phyloP scores from a whole-genome alignment of 2,888 invertebrate genomes.

The Pharmacophagus antenor region DNA sequence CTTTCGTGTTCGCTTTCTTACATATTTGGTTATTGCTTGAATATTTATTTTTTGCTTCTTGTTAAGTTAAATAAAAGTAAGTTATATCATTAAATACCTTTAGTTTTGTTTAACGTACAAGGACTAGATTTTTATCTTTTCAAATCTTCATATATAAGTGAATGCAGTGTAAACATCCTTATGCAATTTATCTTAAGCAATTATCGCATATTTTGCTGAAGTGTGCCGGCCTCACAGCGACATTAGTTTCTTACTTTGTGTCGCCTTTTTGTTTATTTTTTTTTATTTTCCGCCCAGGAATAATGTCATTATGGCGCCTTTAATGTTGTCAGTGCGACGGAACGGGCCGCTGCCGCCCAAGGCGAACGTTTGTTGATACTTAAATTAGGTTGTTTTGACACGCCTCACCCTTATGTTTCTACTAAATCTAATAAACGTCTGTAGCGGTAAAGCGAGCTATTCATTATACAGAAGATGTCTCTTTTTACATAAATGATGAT shows the following conservation, averaged over 20 bases:
- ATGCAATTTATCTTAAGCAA: conserved; percentile 67
- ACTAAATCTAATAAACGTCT: conserved; percentile 79
- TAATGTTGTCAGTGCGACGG: conserved; percentile 77
- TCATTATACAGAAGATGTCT: conserved; percentile 52
- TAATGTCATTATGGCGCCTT: conserved; percentile 81
- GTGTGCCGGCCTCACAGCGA: conserved; percentile 46
- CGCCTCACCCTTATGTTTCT: conserved; percentile 79
- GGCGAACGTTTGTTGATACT: conserved; percentile 81
- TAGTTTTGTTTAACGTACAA: conserved; percentile 1
- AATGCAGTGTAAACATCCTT: conserved; percentile 40
- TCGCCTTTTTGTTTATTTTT: conserved; percentile 68
- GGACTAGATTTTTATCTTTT: neutral
- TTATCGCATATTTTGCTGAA: conserved; percentile 57
- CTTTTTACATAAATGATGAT: neutral
- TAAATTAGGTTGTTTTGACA: conserved; percentile 81
- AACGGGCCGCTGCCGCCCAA: conserved; percentile 74
- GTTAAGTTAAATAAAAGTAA: conserved; percentile 18
- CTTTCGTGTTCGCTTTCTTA: conserved; percentile 55
- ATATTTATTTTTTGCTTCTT: conserved; percentile 34
- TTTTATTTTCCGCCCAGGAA: conserved; percentile 76
- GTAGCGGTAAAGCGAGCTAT: conserved; percentile 62
- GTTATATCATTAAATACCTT: conserved; percentile 10
- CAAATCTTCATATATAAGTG: neutral
- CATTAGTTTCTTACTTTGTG: conserved; percentile 62
- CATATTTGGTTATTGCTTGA: conserved; percentile 60